These are phyloP conservation scores for Diarsia rubi DNA, from an alignment of 2,888 invertebrate genomes.

Conservation along the genomic window DNA sequence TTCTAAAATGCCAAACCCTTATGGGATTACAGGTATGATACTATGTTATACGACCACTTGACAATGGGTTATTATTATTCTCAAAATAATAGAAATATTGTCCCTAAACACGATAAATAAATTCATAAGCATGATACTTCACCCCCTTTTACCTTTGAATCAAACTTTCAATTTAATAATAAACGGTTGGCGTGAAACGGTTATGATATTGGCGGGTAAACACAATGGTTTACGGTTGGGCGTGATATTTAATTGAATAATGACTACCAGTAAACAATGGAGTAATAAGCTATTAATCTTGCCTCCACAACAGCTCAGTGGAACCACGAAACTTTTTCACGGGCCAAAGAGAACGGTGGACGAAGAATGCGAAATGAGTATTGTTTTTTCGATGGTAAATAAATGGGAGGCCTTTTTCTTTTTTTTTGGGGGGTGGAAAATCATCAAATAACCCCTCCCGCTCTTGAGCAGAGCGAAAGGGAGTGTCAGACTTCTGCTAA, in stretches of 20 bases:
- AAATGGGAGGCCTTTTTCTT: too few species aligned
- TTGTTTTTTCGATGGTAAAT: neutral
- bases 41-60: too few species aligned
- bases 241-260: constrained; percentile 80
- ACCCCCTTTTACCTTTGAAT: neutral
- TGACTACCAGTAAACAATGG: constrained; percentile 78
- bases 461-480: too few species aligned
- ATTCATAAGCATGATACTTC: neutral
- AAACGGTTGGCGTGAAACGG: constrained; percentile 38
- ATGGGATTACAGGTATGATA: too few species aligned
- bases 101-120: too few species aligned
- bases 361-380: neutral
- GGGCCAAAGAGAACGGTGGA: neutral
- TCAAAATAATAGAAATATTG: too few species aligned
- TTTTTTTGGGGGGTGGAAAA: too few species aligned
- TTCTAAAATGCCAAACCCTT: too few species aligned
- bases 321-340: constrained; percentile 42
- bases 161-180: constrained; percentile 48
- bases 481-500: too few species aligned
- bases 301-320: constrained; percentile 38
- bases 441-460: too few species aligned
- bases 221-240: constrained; percentile 61
- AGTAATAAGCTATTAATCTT: constrained; percentile 79
- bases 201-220: constrained; percentile 49
- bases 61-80: too few species aligned